Evolutionary conservation across 2,797 vertebrate genomes (phyloP).

Genomic region (Crenuchus spilurus): DNA sequence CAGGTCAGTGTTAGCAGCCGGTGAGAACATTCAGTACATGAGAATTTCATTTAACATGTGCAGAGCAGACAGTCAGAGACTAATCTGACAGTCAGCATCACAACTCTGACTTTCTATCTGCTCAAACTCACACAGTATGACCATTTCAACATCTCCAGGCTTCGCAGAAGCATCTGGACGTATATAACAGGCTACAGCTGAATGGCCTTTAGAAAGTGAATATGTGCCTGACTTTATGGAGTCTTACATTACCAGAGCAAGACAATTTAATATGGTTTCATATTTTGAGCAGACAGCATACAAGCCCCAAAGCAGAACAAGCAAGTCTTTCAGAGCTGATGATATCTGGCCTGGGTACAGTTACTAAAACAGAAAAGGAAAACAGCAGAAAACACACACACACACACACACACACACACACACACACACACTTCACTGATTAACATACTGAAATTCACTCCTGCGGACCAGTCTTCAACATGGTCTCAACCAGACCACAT

Average conservation of each 20-base stretch:
- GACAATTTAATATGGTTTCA: not conserved
- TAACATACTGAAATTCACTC: constrained; percentile 23
- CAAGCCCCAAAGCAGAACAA: constrained; percentile 23
- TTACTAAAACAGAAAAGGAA: constrained; percentile 19
- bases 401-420: not conserved
- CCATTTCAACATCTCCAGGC: not conserved
- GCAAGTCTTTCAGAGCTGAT: constrained; percentile 6
- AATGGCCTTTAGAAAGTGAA: constrained; percentile 3
- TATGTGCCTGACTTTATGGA: not conserved
- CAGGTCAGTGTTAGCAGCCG: too few relatives aligned
- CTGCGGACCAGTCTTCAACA: not conserved
- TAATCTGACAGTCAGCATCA: not conserved
- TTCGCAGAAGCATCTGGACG: constrained; percentile 14
- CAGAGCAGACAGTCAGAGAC: not conserved
- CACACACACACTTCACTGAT: constrained; percentile 17
- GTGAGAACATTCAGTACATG: too few relatives aligned
- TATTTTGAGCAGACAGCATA: not conserved
- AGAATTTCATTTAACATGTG: not conserved
- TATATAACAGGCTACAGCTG: constrained; percentile 15
- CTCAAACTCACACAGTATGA: not conserved
- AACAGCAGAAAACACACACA: constrained; percentile 25
- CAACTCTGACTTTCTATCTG: not conserved
- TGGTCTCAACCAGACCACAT: too few relatives aligned
- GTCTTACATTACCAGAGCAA: not conserved
- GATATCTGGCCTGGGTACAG: constrained; percentile 4